A percentile compares a stretch with the other conserved stretches of the same genome.
Evolutionary conservation across 2,888 invertebrate genomes (phyloP).

Genomic region (Beris chalybata): DNA sequence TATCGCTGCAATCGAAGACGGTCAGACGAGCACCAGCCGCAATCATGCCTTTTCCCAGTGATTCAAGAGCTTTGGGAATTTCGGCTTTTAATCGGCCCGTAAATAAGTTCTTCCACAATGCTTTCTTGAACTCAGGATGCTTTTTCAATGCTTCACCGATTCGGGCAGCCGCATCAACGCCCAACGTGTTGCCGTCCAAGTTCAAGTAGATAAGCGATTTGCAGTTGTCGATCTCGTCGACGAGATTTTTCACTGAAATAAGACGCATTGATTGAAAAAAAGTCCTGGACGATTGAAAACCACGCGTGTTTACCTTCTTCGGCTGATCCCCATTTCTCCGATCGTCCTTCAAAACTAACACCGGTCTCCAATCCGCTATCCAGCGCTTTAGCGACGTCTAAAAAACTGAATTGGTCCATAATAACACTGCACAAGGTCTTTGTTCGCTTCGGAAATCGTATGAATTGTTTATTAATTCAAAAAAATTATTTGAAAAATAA

Average conservation of each 20-base stretch:
- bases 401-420: conserved; percentile 37
- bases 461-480: not conserved
- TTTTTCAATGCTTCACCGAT: conserved; percentile 78
- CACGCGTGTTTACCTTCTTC: conserved; percentile 68
- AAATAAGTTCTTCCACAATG: conserved; percentile 95
- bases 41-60: conserved; percentile 80
- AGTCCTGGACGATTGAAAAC: conserved; percentile 24
- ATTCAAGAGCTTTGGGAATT: conserved; percentile 85
- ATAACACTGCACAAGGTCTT: not conserved
- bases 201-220: conserved; percentile 72
- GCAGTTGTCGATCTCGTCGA: conserved; percentile 74
- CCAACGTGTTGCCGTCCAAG: conserved; percentile 91
- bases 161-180: conserved; percentile 83
- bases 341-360: conserved; percentile 80
- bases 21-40: conserved; percentile 75
- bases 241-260: conserved; percentile 69
- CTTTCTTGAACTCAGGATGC: conserved; percentile 77
- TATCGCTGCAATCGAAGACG: conserved; percentile 92
- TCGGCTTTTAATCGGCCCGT: conserved; percentile 93
- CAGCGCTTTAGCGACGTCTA: conserved; percentile 41
- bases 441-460: not conserved
- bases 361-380: conserved; percentile 56
- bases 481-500: too few relatives aligned
- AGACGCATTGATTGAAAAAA: conserved; percentile 13
- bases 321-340: conserved; percentile 74